A percentile compares a stretch with the other conserved stretches of the same genome.
Evolutionary conservation across 2,113 vertebrate species (phyloP).

Genomic region (Kryptolebias marmoratus): DNA sequence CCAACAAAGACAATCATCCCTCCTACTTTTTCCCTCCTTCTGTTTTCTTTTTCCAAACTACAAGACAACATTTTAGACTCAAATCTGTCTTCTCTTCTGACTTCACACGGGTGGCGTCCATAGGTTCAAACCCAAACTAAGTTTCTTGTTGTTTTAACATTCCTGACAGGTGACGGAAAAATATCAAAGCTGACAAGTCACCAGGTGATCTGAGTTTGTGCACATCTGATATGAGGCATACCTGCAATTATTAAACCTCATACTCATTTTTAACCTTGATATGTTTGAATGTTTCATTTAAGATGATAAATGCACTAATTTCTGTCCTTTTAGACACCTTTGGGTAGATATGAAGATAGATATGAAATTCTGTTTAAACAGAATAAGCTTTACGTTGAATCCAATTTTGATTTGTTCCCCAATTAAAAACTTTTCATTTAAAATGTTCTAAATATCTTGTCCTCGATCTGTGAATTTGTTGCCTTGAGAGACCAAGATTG

Average conservation of each 20-base stretch:
- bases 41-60: slow-evolving; percentile 22
- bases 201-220: background rate
- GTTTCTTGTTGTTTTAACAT: background rate
- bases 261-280: background rate
- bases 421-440: background rate
- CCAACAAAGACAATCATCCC: slow-evolving; percentile 59
- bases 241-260: slow-evolving; percentile 26
- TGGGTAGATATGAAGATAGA: background rate
- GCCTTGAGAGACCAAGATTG: slow-evolving; percentile 39
- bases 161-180: background rate
- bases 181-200: background rate
- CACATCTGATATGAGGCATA: background rate
- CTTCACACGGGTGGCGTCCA: slow-evolving; percentile 12
- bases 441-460: background rate
- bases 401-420: slow-evolving; percentile 13
- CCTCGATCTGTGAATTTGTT: slow-evolving; percentile 25
- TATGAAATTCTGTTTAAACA: slow-evolving; percentile 9
- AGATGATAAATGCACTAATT: background rate
- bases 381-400: background rate
- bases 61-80: slow-evolving; percentile 16
- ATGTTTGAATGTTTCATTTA: slow-evolving; percentile 5
- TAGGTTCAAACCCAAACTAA: slow-evolving; percentile 2
- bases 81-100: slow-evolving; percentile 4
- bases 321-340: background rate
- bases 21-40: background rate